A percentile compares a stretch with the other conserved stretches of the same genome.
These are phyloP conservation scores for Poecilobothrus nobilitatus DNA, from an alignment of 2,888 invertebrate species.

Conservation along the genomic window DNA sequence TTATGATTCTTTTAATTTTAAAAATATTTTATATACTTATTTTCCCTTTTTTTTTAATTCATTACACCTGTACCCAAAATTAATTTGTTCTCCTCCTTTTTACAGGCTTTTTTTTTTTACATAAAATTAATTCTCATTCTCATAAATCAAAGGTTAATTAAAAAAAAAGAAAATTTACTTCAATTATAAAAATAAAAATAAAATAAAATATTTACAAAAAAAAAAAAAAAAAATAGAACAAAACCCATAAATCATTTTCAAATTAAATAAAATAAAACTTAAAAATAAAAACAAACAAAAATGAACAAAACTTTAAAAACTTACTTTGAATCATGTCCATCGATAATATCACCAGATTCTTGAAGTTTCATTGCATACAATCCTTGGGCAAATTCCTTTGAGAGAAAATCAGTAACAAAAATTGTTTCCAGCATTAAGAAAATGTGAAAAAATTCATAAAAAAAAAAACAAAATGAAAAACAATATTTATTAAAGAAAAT, in stretches of 20 bases:
- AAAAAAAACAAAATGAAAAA: too few relatives aligned
- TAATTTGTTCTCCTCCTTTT: too few relatives aligned
- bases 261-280: too few relatives aligned
- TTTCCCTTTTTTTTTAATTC: too few relatives aligned
- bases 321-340: conserved; percentile 50
- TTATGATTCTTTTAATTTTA: too few relatives aligned
- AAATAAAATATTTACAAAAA: not conserved
- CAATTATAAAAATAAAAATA: too few relatives aligned
- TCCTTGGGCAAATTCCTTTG: conserved; percentile 64
- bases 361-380: conserved; percentile 65
- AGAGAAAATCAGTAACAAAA: conserved; percentile 26
- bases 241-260: not conserved
- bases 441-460: conserved; percentile 15
- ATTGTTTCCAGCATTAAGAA: conserved; percentile 17
- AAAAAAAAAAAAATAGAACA: not conserved
- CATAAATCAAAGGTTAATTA: too few relatives aligned
- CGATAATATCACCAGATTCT: conserved; percentile 48
- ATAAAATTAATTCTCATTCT: too few relatives aligned
- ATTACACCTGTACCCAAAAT: too few relatives aligned
- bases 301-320: conserved; percentile 18
- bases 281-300: not conserved
- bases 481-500: not conserved
- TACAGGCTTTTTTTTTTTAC: too few relatives aligned
- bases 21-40: too few relatives aligned
- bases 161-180: too few relatives aligned